Evolutionary conservation across 1,140 invertebrate species (phyloP).

Genomic region (Drosophila auraria): DNA sequence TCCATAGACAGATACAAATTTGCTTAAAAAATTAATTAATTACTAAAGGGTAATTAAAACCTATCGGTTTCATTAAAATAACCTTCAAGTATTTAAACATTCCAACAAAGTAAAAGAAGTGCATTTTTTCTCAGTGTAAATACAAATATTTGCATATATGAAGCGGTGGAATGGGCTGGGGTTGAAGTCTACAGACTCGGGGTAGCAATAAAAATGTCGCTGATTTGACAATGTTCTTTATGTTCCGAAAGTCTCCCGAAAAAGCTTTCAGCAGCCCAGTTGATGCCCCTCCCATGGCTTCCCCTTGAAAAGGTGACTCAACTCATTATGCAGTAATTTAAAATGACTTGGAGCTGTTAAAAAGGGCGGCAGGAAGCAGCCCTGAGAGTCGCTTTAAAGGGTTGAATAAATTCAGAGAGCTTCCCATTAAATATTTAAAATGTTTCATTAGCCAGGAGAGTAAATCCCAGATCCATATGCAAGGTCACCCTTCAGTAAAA

Average conservation of each 20-base stretch:
- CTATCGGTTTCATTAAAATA: rapidly evolving
- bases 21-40: too few relatives aligned
- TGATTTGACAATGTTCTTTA: slow-evolving; percentile 82
- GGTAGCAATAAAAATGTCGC: slow-evolving; percentile 81
- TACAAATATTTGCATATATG: slow-evolving; percentile 28
- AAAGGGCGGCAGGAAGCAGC: slow-evolving; percentile 7
- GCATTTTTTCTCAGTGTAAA: not conserved
- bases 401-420: slow-evolving; percentile 1
- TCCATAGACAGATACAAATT: not conserved
- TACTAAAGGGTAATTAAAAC: not conserved
- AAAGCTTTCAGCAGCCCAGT: slow-evolving; percentile 35
- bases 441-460: slow-evolving; percentile 7
- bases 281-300: not conserved
- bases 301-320: slow-evolving; percentile 28
- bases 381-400: slow-evolving; percentile 32
- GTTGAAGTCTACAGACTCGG: slow-evolving; percentile 5
- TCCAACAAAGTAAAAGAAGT: too few relatives aligned
- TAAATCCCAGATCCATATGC: not conserved
- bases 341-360: slow-evolving; percentile 54
- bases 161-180: slow-evolving; percentile 12
- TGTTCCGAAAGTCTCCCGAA: slow-evolving; percentile 46
- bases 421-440: slow-evolving; percentile 31
- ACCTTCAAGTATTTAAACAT: too few relatives aligned
- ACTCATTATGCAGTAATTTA: slow-evolving; percentile 75
- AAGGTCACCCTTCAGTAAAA: not conserved